Evolutionary conservation across 1,140 invertebrate genomes (phyloP).

Genomic region (Diachasmimorpha longicaudata): DNA sequence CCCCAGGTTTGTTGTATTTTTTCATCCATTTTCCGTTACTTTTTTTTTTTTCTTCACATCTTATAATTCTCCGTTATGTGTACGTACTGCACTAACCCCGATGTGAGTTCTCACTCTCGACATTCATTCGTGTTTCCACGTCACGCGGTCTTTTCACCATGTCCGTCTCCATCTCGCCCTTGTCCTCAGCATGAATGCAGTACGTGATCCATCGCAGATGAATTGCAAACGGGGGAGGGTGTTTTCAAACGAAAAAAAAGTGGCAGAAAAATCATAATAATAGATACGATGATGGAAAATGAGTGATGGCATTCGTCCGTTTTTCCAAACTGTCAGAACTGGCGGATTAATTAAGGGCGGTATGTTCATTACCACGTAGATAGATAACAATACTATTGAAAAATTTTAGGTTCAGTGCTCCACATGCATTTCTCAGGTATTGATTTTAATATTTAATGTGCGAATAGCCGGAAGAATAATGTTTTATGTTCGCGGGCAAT

Average conservation of each 20-base stretch:
- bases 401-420: background rate
- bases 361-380: background rate
- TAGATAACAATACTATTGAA: background rate
- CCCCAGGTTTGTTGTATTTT: slow-evolving; percentile 7
- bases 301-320: background rate
- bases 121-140: slow-evolving; percentile 21
- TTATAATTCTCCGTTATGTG: background rate
- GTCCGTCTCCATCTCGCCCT: slow-evolving; percentile 14
- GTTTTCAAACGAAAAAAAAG: background rate
- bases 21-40: background rate
- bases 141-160: slow-evolving; percentile 17
- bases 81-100: background rate
- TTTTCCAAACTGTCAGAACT: background rate
- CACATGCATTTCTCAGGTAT: background rate
- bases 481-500: background rate
- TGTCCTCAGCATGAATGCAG: slow-evolving; percentile 6
- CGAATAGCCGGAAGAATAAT: background rate
- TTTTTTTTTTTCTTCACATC: background rate
- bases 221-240: background rate
- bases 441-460: background rate
- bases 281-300: background rate
- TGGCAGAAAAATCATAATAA: background rate
- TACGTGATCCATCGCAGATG: slow-evolving; percentile 17
- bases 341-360: background rate
- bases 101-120: background rate